These are phyloP conservation scores for Melinopterus prodromus DNA, from an alignment of 2,888 invertebrate species.

Conservation along the genomic window DNA sequence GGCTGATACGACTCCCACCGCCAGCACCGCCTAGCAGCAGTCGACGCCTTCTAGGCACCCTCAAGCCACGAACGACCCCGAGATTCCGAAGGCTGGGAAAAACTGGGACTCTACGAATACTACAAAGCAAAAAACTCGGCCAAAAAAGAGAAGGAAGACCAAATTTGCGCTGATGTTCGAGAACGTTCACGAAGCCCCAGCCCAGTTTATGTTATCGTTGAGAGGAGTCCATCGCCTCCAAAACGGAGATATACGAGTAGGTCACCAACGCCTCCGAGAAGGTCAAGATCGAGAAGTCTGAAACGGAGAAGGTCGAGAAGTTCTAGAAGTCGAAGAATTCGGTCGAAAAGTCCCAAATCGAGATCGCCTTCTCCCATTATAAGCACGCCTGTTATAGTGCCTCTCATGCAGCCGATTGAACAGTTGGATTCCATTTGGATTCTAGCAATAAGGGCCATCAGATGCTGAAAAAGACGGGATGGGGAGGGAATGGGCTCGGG, in stretches of 20 bases:
- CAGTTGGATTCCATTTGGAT: too few species aligned
- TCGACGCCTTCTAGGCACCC: slow-evolving; percentile 95
- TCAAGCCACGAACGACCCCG: slow-evolving; percentile 95
- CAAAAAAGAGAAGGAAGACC: slow-evolving; percentile 86
- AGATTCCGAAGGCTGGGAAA: slow-evolving; percentile 98
- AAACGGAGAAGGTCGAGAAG: slow-evolving; percentile 54
- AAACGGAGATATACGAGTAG: slow-evolving; percentile 78
- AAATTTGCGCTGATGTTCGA: slow-evolving; percentile 75
- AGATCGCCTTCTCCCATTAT: slow-evolving; percentile 58
- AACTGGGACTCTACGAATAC: slow-evolving; percentile 95
- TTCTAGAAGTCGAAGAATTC: slow-evolving; percentile 61
- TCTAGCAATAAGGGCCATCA: slow-evolving; percentile 97
- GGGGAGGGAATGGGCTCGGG: slow-evolving; percentile 95
- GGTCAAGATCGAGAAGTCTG: slow-evolving; percentile 56
- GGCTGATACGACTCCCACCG: slow-evolving; percentile 89
- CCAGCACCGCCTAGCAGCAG: slow-evolving; percentile 96
- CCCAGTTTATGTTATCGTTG: slow-evolving; percentile 76
- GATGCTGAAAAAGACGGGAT: slow-evolving; percentile 97
- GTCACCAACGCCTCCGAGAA: slow-evolving; percentile 57
- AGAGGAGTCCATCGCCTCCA: slow-evolving; percentile 76
- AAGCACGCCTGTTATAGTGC: slow-evolving; percentile 21
- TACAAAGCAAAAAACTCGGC: slow-evolving; percentile 96
- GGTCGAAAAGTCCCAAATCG: slow-evolving; percentile 55
- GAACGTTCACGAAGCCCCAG: slow-evolving; percentile 80
- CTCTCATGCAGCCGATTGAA: slow-evolving; percentile 49